Percentiles rank a stretch among this genome's conserved stretches.
phyloP scores from a whole-genome alignment of 2,888 invertebrate genomes.

The Mayetiola destructor region DNA sequence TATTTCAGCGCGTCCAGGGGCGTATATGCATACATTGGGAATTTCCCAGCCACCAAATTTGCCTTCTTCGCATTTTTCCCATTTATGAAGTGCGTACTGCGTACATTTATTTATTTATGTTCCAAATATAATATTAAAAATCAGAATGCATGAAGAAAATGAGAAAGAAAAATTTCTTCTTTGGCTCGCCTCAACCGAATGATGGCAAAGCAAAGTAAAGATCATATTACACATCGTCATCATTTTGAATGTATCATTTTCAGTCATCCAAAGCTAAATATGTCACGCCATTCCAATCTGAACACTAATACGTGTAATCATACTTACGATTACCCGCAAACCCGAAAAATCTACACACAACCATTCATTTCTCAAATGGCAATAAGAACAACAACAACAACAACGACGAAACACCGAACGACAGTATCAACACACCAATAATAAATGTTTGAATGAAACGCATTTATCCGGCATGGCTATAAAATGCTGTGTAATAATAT shows the following conservation, averaged over 20 bases:
- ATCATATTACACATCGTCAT: slow-evolving; percentile 8
- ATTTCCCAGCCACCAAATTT: neutral
- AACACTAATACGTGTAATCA: slow-evolving; percentile 7
- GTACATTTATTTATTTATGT: slow-evolving; percentile 1
- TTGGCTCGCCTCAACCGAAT: neutral
- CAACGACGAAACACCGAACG: neutral
- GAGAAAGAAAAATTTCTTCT: neutral
- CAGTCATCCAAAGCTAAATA: neutral
- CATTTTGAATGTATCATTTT: neutral
- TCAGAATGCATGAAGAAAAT: slow-evolving; percentile 5
- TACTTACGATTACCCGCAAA: slow-evolving; percentile 6
- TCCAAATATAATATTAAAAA: slow-evolving; percentile 5
- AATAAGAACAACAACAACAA: neutral
- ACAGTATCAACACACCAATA: no score
- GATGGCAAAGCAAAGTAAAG: no score
- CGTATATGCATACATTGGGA: neutral
- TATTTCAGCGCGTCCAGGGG: neutral
- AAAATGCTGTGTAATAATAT: no score
- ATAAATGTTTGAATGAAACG: no score
- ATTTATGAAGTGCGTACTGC: neutral
- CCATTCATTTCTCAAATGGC: neutral
- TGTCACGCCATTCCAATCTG: neutral
- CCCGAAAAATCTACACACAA: neutral
- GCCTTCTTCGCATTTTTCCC: neutral
- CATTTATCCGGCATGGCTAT: no score